phyloP scores from a whole-genome alignment of 2,888 invertebrate genomes.

The Protodeltote pygarga region DNA sequence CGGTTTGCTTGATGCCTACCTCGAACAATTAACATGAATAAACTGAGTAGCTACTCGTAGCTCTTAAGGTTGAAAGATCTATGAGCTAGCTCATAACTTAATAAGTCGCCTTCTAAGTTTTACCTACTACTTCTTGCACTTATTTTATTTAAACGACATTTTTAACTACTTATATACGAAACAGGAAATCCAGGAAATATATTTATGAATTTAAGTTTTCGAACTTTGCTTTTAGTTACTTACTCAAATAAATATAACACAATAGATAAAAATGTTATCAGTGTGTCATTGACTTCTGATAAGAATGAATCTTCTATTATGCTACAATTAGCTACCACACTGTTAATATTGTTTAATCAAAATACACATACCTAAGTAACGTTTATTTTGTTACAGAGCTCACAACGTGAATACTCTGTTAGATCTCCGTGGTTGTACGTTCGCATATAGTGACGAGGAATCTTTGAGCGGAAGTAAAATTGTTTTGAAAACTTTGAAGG shows the following conservation, averaged over 20 bases:
- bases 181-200: not conserved
- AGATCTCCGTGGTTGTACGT: constrained; percentile 86
- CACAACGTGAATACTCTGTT: constrained; percentile 86
- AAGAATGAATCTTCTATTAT: constrained; percentile 71
- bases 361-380: constrained; percentile 21
- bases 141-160: too few species aligned
- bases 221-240: constrained; percentile 31
- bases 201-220: constrained; percentile 23
- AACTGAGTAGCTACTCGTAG: too few species aligned
- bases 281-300: constrained; percentile 77
- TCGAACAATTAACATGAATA: too few species aligned
- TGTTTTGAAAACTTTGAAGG: constrained; percentile 82
- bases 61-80: too few species aligned
- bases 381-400: constrained; percentile 68
- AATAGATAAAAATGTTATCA: constrained; percentile 81
- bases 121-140: too few species aligned
- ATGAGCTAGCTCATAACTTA: too few species aligned
- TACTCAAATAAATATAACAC: constrained; percentile 58
- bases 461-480: constrained; percentile 86
- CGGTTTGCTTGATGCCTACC: too few species aligned
- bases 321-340: constrained; percentile 67
- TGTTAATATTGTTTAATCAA: constrained; percentile 59
- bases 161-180: not conserved
- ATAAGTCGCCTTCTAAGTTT: too few species aligned
- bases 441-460: constrained; percentile 84